These are phyloP conservation scores for Tyto alba DNA, from an alignment of 2,113 vertebrate genomes.

Conservation along the genomic window DNA sequence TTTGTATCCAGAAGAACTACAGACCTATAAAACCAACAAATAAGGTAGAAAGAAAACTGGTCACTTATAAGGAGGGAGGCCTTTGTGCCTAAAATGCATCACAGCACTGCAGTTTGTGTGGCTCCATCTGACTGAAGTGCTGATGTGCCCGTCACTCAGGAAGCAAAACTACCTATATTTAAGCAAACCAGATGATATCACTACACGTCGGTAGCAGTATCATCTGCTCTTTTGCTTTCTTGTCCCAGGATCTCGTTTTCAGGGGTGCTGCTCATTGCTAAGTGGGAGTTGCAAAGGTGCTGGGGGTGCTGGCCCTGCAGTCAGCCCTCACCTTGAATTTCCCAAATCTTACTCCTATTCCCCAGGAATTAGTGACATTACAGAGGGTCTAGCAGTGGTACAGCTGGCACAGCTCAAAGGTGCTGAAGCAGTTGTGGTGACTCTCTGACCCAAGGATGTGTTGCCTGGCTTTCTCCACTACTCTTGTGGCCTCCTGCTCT, in stretches of 20 bases:
- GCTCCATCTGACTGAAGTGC: neutral
- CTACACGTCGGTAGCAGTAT: neutral
- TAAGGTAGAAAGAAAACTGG: neutral
- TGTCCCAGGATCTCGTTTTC: neutral
- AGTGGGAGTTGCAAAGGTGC: neutral
- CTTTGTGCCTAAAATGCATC: neutral
- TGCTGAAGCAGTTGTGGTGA: neutral
- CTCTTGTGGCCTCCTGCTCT: neutral
- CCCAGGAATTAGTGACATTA: neutral
- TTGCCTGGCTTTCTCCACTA: neutral
- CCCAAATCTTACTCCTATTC: neutral
- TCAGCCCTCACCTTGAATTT: neutral
- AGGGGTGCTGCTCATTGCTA: neutral
- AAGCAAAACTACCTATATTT: neutral
- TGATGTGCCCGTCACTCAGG: neutral
- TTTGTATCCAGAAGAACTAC: neutral
- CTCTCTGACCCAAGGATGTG: neutral
- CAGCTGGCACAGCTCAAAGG: constrained; percentile 1
- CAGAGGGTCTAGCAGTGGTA: neutral
- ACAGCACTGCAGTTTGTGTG: rapidly evolving
- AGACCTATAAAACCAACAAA: neutral
- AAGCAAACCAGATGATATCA: neutral
- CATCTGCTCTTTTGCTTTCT: neutral
- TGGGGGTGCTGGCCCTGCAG: neutral
- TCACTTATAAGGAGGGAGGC: neutral